Evolutionary conservation across 1,140 invertebrate species (phyloP), one percentile per base, ranked within the genome.

Genomic region (Harpegnathos saltator): DNA sequence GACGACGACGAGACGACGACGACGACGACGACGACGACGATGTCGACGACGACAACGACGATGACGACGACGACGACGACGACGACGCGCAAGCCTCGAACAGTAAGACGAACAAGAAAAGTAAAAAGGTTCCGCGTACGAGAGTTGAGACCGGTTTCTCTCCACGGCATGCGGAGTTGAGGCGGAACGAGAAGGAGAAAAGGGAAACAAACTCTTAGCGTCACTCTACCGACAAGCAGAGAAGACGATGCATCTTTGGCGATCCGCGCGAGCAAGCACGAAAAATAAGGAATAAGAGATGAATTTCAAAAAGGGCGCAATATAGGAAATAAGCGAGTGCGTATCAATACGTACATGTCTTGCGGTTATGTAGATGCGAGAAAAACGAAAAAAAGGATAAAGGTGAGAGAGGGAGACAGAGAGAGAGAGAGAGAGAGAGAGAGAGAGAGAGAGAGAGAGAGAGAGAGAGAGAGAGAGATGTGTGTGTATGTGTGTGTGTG

Each of bases 111-210:
- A 78, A 56, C 58, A 89, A 71, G 80, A 80, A 84, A 75, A 88
- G 61, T 75, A 80, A 84, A 71, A 84, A 80, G 22, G 71, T 22
- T 52, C 33, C 75, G 71, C 54, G 83, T 68, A 48, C 82, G 82
- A 82, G 82, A 82, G 75, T 81, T 58, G 48, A 19, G 83, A 88
- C 87, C 87, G 86, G 86, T 87, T 87, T 87, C 85, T 74, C 62
- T 69, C 61, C 73, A 59, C 84, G 86, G 85, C 86, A 74, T 87
- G 86, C 59, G 58, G 29, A 62, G 54, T 29, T 63, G 29, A 22
- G 3, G 24, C 61, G 50, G 61, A 71, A 81, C 69, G 61, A 73
- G 71, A 72, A 84, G 72, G 33, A 84, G 48, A 85, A 86, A 69
- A 84, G 56, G 75, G 71, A 87, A 33, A 2, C 68, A 22, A 33